These are phyloP conservation scores for Oncorhynchus keta DNA, from an alignment of 2,113 vertebrate genomes.

Conservation along the genomic window DNA sequence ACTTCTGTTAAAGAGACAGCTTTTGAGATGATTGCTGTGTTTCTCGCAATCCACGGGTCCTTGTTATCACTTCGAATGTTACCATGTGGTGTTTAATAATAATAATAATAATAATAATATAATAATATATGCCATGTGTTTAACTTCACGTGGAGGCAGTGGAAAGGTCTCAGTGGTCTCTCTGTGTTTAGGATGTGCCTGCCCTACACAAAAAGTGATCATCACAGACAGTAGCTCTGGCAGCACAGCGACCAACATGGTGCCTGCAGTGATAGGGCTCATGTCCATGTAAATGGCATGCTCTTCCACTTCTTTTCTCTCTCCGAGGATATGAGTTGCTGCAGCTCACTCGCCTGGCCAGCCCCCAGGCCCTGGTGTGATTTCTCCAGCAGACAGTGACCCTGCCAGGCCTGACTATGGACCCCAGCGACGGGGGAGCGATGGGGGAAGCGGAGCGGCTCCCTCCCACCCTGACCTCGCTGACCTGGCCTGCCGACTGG, in stretches of 20 bases:
- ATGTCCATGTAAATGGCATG: conserved; percentile 40
- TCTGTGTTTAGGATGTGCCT: conserved; percentile 43
- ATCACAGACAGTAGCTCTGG: conserved; percentile 59
- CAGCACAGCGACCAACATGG: conserved; percentile 41
- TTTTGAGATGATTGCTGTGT: no score
- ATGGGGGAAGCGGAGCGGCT: conserved; percentile 43
- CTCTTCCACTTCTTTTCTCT: conserved; percentile 33
- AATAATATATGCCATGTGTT: no score
- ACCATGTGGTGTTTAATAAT: not conserved
- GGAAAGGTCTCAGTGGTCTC: conserved; percentile 63
- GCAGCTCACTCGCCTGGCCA: not conserved
- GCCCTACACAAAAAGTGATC: conserved; percentile 47
- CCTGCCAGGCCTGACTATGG: conserved; percentile 54
- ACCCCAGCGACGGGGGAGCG: conserved; percentile 42
- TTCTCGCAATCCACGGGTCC: no score
- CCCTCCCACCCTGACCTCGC: conserved; percentile 69
- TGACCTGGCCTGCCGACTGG: conserved; percentile 71
- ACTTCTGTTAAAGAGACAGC: no score
- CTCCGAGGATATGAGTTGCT: conserved; percentile 1
- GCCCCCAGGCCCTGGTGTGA: conserved; percentile 58
- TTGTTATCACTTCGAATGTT: no score
- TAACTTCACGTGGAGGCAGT: conserved; percentile 51
- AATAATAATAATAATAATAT: no score
- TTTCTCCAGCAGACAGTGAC: conserved; percentile 71
- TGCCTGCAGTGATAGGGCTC: conserved; percentile 44